phyloP scores from a whole-genome alignment of 2,797 vertebrate species.

The Periophthalmus magnuspinnatus region DNA sequence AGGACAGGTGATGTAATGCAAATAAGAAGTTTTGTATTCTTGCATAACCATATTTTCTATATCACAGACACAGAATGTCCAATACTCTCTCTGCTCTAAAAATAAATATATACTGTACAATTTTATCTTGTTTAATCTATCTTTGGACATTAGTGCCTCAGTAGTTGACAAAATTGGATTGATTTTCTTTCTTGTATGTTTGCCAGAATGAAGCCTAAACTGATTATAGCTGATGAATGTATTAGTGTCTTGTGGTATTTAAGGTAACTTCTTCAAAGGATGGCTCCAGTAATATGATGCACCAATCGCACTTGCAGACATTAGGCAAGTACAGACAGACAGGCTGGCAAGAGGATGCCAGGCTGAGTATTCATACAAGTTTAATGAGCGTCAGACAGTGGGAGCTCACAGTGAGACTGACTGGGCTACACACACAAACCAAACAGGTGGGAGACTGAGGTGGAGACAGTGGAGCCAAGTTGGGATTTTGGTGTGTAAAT shows the following conservation, averaged over 20 bases:
- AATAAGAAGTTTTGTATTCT: no score
- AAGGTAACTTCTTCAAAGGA: slow-evolving; percentile 45
- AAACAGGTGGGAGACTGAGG: slow-evolving; percentile 53
- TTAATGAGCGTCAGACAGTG: slow-evolving; percentile 78
- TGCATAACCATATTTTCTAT: no score
- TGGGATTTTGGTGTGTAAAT: slow-evolving; percentile 5
- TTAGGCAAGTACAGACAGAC: slow-evolving; percentile 58
- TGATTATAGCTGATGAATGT: slow-evolving; percentile 51
- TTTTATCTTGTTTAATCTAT: slow-evolving; percentile 39
- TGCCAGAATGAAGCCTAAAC: slow-evolving; percentile 41
- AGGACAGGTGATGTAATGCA: no score
- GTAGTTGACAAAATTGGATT: slow-evolving; percentile 33
- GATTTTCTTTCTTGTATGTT: slow-evolving; percentile 42
- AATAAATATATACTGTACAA: slow-evolving; percentile 17
- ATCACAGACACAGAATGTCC: neutral
- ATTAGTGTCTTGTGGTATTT: slow-evolving; percentile 46
- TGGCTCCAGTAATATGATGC: slow-evolving; percentile 46
- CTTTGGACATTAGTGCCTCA: slow-evolving; percentile 34
- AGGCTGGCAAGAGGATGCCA: slow-evolving; percentile 64
- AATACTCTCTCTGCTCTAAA: neutral
- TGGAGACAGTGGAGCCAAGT: slow-evolving; percentile 17
- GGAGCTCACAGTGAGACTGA: slow-evolving; percentile 56
- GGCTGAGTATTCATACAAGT: slow-evolving; percentile 77
- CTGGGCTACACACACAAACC: slow-evolving; percentile 50
- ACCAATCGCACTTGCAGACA: slow-evolving; percentile 56